phyloP scores from a whole-genome alignment of 2,797 vertebrate species.

The Myoxocephalus aenaeus region DNA sequence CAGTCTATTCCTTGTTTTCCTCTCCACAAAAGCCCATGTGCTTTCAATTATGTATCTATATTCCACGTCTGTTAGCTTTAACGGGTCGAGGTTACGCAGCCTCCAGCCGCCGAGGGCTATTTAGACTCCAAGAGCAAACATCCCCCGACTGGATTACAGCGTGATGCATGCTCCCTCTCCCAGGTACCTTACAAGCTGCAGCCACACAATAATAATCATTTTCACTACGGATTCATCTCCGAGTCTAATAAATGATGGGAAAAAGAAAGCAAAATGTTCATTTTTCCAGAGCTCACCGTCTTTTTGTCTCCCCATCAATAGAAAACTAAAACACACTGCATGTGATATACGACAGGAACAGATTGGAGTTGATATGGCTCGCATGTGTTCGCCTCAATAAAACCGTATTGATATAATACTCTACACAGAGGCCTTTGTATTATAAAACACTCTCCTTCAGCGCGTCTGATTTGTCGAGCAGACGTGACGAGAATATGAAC shows the following conservation, averaged over 20 bases:
- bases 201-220: background rate
- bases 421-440: background rate
- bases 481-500: conserved; percentile 28
- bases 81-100: conserved; percentile 33
- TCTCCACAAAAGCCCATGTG: conserved; percentile 19
- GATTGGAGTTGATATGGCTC: background rate
- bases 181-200: background rate
- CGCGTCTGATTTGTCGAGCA: conserved; percentile 25
- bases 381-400: background rate
- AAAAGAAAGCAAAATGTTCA: background rate
- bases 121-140: conserved; percentile 22
- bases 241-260: background rate
- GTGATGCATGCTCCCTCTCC: conserved; percentile 2
- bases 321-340: background rate
- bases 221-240: background rate
- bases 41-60: conserved; percentile 59
- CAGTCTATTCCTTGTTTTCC: conserved; percentile 8
- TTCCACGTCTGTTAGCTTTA: conserved; percentile 43
- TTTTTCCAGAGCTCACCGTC: background rate
- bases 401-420: background rate
- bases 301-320: background rate
- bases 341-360: background rate
- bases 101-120: conserved; percentile 7
- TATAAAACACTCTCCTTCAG: conserved; percentile 5
- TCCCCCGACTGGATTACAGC: background rate